Evolutionary conservation across 2,797 vertebrate species (phyloP).

Genomic region (Chrosomus eos): DNA sequence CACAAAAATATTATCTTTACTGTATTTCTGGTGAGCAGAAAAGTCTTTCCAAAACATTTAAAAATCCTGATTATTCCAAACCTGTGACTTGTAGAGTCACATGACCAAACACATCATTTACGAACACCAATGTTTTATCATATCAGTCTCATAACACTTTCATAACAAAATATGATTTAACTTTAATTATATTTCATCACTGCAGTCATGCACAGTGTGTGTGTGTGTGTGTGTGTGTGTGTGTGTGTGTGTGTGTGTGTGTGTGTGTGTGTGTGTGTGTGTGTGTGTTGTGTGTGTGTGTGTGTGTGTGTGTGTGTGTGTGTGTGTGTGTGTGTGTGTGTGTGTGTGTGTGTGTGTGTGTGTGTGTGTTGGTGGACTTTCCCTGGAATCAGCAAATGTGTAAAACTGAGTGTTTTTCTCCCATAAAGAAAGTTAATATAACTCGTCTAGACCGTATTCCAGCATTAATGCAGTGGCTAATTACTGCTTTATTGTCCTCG

Average conservation of each 20-base stretch:
- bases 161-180: background rate
- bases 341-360: no score
- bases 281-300: background rate
- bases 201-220: background rate
- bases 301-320: background rate
- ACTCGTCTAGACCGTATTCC: conserved; percentile 55
- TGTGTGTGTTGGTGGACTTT: background rate
- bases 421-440: background rate
- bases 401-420: conserved; percentile 72
- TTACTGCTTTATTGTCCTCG: conserved; percentile 52
- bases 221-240: no score
- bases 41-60: no score
- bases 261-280: no score
- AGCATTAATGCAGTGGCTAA: conserved; percentile 49
- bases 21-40: background rate
- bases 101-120: no score
- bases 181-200: background rate
- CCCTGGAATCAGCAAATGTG: conserved; percentile 9
- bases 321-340: no score
- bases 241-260: no score
- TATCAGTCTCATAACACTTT: background rate
- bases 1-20: no score
- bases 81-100: no score
- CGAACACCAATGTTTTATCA: background rate
- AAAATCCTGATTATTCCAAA: no score